These are phyloP conservation scores for Periparus ater DNA, from an alignment of 2,797 vertebrate genomes.

Conservation along the genomic window DNA sequence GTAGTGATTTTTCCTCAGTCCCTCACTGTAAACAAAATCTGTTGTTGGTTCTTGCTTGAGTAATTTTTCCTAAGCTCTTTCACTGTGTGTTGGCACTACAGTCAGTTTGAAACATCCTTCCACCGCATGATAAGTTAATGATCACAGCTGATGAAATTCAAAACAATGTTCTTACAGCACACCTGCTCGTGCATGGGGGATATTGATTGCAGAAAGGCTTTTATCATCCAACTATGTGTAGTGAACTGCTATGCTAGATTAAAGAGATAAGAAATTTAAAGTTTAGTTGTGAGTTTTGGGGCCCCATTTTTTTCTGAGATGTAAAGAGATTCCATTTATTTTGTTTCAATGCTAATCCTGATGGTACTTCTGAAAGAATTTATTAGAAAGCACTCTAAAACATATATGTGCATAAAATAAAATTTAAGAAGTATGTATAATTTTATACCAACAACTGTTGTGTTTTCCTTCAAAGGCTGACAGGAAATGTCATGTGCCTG, in stretches of 20 bases:
- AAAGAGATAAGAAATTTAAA: neutral
- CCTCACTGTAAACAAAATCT: slow-evolving; percentile 50
- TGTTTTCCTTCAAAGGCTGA: neutral
- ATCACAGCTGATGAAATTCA: slow-evolving; percentile 22
- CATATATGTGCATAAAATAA: neutral
- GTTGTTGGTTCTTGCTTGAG: slow-evolving; percentile 40
- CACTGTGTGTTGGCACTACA: slow-evolving; percentile 1
- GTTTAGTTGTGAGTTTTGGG: neutral
- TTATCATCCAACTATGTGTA: neutral
- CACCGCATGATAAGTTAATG: neutral
- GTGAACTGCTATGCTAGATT: neutral
- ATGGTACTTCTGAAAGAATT: neutral
- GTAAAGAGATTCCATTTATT: neutral
- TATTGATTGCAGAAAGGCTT: neutral
- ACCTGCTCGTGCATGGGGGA: neutral
- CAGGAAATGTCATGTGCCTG: neutral
- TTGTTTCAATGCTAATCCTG: neutral
- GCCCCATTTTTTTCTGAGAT: neutral
- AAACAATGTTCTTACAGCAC: neutral
- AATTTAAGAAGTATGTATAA: neutral
- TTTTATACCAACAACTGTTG: neutral
- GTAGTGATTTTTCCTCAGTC: neutral
- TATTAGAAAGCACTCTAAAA: neutral
- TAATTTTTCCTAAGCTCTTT: slow-evolving; percentile 25
- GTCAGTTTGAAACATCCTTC: slow-evolving; percentile 16